Percentiles rank a stretch among this genome's conserved stretches.
Evolutionary conservation across 2,797 vertebrate species (phyloP).

Genomic region (Pseudotriccus pelzelni): DNA sequence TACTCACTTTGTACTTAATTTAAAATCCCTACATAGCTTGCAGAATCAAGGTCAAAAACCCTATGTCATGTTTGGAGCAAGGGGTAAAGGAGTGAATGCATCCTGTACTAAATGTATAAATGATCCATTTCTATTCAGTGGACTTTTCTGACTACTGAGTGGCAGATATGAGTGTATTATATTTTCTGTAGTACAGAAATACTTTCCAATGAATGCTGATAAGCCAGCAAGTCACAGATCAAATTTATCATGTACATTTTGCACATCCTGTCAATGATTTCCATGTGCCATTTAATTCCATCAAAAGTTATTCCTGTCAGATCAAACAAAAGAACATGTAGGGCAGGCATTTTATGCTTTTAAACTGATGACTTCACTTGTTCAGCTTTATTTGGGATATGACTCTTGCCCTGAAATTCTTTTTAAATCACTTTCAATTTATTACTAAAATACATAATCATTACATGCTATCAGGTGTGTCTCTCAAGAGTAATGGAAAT

Average conservation of each 20-base stretch:
- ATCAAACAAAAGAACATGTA: neutral
- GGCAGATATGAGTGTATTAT: neutral
- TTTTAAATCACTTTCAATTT: conserved; percentile 43
- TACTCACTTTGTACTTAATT: neutral
- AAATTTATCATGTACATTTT: neutral
- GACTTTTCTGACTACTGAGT: neutral
- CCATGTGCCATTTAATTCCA: neutral
- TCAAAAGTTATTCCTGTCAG: neutral
- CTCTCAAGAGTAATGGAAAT: neutral
- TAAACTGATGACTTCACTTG: neutral
- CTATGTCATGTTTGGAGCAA: neutral
- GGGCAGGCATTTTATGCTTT: neutral
- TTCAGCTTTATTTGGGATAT: conserved; percentile 2
- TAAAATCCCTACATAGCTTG: neutral
- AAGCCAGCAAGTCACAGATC: neutral
- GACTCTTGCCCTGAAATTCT: conserved; percentile 22
- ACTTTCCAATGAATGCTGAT: neutral
- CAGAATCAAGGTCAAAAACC: neutral
- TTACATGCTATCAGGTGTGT: conserved; percentile 22
- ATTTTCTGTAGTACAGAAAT: neutral
- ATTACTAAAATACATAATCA: neutral
- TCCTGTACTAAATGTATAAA: neutral
- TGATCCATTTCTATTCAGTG: neutral
- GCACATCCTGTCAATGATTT: neutral
- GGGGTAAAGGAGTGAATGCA: neutral